Evolutionary conservation across 2,888 invertebrate species (phyloP).

Genomic region (Thera obeliscata): DNA sequence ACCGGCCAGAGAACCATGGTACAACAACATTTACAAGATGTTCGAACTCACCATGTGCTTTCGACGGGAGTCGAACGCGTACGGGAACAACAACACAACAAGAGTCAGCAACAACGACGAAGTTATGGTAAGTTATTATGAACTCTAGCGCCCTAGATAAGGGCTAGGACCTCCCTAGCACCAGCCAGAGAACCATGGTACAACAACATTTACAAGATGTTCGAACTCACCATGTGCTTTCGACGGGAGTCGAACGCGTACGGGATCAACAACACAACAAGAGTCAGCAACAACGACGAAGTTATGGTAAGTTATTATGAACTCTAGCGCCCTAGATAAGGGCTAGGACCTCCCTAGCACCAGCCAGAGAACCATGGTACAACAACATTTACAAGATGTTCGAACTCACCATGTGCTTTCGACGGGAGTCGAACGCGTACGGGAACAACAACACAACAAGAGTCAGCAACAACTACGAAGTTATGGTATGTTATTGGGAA

Average conservation of each 20-base stretch:
- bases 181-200: conserved; percentile 55
- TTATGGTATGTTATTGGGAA: conserved; percentile 60
- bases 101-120: conserved; percentile 66
- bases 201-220: conserved; percentile 55
- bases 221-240: conserved; percentile 74
- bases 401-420: no score
- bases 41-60: conserved; percentile 74
- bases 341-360: no score
- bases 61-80: conserved; percentile 53
- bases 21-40: conserved; percentile 55
- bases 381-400: no score
- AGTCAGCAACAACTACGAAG: conserved; percentile 67
- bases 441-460: conserved; percentile 68
- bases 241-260: conserved; percentile 54
- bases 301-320: conserved; percentile 63
- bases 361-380: no score
- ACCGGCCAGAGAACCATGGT: conserved; percentile 54
- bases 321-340: background rate
- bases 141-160: conserved; percentile 44
- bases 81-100: conserved; percentile 69
- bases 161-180: conserved; percentile 53
- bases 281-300: conserved; percentile 66
- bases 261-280: conserved; percentile 68
- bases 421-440: conserved; percentile 45
- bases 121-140: conserved; percentile 61